Evolutionary conservation across 2,888 invertebrate species (phyloP).

Genomic region (Busseola fusca): DNA sequence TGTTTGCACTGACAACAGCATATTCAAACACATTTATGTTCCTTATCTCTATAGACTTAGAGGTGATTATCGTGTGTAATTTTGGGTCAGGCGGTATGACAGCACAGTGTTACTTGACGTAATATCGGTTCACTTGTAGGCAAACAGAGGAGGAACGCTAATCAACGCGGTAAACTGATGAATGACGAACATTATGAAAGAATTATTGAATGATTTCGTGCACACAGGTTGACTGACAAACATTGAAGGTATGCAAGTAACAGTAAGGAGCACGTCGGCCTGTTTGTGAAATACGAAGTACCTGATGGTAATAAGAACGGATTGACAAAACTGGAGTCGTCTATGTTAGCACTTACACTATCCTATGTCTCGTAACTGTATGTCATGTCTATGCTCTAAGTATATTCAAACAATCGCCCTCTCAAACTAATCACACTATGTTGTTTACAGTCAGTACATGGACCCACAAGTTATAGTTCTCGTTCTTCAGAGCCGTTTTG

Average conservation of each 20-base stretch:
- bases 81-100: conserved; percentile 60
- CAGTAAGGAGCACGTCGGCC: neutral
- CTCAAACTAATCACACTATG: neutral
- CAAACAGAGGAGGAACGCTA: conserved; percentile 70
- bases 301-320: neutral
- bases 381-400: neutral
- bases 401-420: neutral
- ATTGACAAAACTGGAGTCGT: neutral
- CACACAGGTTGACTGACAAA: conserved; percentile 33
- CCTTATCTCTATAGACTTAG: conserved; percentile 52
- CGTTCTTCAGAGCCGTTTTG: neutral
- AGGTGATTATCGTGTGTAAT: conserved; percentile 57
- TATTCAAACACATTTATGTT: conserved; percentile 48
- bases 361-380: neutral
- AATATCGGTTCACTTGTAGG: conserved; percentile 70
- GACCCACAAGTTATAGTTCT: neutral
- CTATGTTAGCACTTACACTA: neutral
- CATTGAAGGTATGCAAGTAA: conserved; percentile 18
- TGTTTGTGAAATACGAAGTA: neutral
- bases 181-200: conserved; percentile 66
- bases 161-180: conserved; percentile 69
- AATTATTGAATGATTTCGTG: conserved; percentile 59
- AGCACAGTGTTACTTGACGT: conserved; percentile 74
- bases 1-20: conserved; percentile 66
- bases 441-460: neutral